phyloP scores from a whole-genome alignment of 2,797 vertebrate genomes.

The Clamator glandarius region DNA sequence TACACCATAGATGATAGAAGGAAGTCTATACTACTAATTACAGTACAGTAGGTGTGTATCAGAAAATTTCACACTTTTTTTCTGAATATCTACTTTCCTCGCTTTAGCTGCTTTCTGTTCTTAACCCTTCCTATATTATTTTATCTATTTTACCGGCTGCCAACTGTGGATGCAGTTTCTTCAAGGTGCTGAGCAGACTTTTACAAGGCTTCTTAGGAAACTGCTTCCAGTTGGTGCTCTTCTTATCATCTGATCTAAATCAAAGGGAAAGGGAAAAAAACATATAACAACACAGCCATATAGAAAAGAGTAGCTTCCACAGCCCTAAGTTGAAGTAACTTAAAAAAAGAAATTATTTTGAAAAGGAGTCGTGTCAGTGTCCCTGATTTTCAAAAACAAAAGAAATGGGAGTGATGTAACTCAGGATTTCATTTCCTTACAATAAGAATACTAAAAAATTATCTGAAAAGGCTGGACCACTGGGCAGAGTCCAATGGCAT shows the following conservation, averaged over 20 bases:
- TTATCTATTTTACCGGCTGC: constrained; percentile 80
- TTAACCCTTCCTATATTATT: neutral
- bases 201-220: constrained; percentile 98
- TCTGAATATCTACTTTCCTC: neutral
- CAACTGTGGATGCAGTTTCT: constrained; percentile 89
- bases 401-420: neutral
- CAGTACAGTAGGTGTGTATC: neutral
- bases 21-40: neutral
- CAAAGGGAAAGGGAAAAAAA: neutral
- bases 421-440: neutral
- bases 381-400: neutral
- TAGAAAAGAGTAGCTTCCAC: neutral
- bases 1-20: neutral
- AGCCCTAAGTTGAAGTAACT: neutral
- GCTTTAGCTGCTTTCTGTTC: neutral
- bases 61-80: neutral
- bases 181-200: constrained; percentile 86
- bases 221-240: constrained; percentile 92
- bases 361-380: neutral
- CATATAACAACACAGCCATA: neutral
- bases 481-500: too few relatives aligned
- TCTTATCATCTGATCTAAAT: constrained; percentile 94
- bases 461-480: too few relatives aligned
- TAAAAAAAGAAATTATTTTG: neutral
- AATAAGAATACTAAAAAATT: neutral